A percentile compares a stretch with the other conserved stretches of the same genome.
phyloP scores from a whole-genome alignment of 2,888 invertebrate species.

The Agonopterix heracliana region DNA sequence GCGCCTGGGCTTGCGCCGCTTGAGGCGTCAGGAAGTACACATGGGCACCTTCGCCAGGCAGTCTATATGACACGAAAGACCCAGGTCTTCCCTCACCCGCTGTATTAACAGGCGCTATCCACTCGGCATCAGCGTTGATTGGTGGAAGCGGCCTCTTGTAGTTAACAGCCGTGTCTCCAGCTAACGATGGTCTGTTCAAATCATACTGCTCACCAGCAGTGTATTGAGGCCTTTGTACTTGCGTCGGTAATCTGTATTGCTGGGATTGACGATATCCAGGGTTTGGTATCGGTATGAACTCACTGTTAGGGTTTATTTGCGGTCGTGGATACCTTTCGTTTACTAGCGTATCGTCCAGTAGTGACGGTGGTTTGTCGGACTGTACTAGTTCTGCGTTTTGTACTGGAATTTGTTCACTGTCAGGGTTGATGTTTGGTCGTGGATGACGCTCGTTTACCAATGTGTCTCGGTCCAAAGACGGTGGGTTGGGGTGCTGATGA shows the following conservation, averaged over 20 bases:
- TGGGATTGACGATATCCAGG: slow-evolving; percentile 54
- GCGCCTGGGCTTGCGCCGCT: slow-evolving; percentile 51
- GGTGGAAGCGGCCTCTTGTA: slow-evolving; percentile 75
- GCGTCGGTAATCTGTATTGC: slow-evolving; percentile 42
- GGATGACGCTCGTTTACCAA: slow-evolving; percentile 83
- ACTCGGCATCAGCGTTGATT: slow-evolving; percentile 77
- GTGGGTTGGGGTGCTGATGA: slow-evolving; percentile 48
- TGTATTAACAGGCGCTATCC: slow-evolving; percentile 60
- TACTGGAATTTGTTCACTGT: slow-evolving; percentile 75
- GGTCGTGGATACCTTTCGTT: slow-evolving; percentile 83
- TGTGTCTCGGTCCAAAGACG: slow-evolving; percentile 80
- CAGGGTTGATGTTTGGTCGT: slow-evolving; percentile 80
- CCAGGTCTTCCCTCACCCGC: slow-evolving; percentile 68
- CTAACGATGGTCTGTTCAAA: slow-evolving; percentile 54
- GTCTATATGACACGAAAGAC: slow-evolving; percentile 82
- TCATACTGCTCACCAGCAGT: slow-evolving; percentile 57
- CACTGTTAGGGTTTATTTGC: slow-evolving; percentile 82
- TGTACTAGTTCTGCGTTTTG: slow-evolving; percentile 49
- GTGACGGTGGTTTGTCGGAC: slow-evolving; percentile 52
- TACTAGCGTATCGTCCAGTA: slow-evolving; percentile 81
- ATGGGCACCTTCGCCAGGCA: slow-evolving; percentile 86
- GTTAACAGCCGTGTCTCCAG: slow-evolving; percentile 74
- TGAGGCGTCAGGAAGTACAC: slow-evolving; percentile 87
- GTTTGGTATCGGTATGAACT: slow-evolving; percentile 71
- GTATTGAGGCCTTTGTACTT: slow-evolving; percentile 50